These are phyloP conservation scores for Eleutherodactylus coqui DNA, from an alignment of 2,797 vertebrate species.

Conservation along the genomic window DNA sequence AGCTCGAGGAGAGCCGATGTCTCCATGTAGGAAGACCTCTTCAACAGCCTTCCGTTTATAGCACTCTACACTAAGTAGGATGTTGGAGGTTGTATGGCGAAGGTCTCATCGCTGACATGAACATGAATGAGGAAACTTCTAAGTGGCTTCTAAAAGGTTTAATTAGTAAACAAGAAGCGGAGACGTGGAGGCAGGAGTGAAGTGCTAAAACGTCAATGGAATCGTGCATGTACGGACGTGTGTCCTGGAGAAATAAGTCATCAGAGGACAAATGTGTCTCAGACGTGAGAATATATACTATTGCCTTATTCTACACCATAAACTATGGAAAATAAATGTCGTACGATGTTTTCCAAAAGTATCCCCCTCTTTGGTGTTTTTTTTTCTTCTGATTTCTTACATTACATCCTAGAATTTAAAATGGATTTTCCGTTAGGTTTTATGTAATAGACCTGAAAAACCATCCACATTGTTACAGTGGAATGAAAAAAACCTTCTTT, in stretches of 20 bases:
- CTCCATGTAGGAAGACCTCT: neutral
- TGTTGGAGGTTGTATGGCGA: neutral
- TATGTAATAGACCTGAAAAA: too few species aligned
- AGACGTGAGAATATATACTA: neutral
- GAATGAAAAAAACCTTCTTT: too few species aligned
- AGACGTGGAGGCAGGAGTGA: neutral
- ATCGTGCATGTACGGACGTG: too few species aligned
- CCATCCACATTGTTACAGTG: too few species aligned
- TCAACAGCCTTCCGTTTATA: neutral
- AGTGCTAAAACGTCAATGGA: neutral
- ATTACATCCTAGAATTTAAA: too few species aligned
- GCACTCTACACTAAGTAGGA: neutral
- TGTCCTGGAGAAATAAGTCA: neutral
- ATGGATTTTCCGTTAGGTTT: too few species aligned
- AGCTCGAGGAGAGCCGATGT: neutral
- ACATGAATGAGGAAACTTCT: neutral
- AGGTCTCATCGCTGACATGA: neutral
- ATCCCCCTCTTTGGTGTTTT: too few species aligned
- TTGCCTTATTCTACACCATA: neutral
- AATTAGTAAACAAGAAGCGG: neutral
- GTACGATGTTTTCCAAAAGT: too few species aligned
- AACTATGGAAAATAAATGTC: neutral
- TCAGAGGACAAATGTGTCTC: neutral
- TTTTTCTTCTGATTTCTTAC: too few species aligned
- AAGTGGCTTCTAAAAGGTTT: neutral